Percentiles rank a stretch among this genome's conserved stretches.
These are phyloP conservation scores for Malaclemys terrapin DNA, from an alignment of 2,113 vertebrate species.

Conservation along the genomic window DNA sequence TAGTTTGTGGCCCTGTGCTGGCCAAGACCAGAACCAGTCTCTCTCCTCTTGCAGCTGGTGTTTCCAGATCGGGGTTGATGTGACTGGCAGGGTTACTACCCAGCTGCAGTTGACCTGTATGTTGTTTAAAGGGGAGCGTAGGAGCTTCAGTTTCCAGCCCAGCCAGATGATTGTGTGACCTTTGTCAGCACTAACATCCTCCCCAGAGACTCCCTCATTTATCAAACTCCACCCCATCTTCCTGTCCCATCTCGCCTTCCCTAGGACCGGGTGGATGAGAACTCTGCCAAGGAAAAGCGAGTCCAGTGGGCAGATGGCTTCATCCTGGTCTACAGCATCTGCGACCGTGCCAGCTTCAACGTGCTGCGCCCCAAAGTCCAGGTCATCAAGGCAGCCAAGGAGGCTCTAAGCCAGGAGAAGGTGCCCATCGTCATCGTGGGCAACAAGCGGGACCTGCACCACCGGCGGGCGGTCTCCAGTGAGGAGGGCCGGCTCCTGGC, in stretches of 20 bases:
- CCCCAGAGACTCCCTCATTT: neutral
- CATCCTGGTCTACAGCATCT: conserved; percentile 91
- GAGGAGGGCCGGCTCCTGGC: conserved; percentile 89
- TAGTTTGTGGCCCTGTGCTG: neutral
- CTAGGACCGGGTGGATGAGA: conserved; percentile 76
- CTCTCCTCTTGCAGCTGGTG: neutral
- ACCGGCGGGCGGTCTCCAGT: conserved; percentile 83
- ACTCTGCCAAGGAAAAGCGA: conserved; percentile 81
- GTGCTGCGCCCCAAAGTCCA: conserved; percentile 82
- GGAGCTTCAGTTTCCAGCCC: neutral
- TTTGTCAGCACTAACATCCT: neutral
- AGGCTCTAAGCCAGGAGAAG: conserved; percentile 79
- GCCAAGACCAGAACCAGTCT: neutral
- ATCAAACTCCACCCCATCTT: neutral
- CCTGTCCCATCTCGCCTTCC: neutral
- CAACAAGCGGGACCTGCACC: conserved; percentile 87
- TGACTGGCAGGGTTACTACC: neutral
- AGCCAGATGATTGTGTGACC: neutral
- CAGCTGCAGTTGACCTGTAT: neutral
- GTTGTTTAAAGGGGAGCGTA: neutral
- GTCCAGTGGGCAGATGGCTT: conserved; percentile 90
- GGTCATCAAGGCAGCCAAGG: conserved; percentile 84
- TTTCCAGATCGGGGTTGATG: neutral
- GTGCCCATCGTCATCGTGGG: conserved; percentile 87
- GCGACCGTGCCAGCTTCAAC: conserved; percentile 88